Evolutionary conservation across 30 jellyfish, hydroid and myxozoan species (phyloP).

Genomic region (Hydractinia symbiolongicarpus): DNA sequence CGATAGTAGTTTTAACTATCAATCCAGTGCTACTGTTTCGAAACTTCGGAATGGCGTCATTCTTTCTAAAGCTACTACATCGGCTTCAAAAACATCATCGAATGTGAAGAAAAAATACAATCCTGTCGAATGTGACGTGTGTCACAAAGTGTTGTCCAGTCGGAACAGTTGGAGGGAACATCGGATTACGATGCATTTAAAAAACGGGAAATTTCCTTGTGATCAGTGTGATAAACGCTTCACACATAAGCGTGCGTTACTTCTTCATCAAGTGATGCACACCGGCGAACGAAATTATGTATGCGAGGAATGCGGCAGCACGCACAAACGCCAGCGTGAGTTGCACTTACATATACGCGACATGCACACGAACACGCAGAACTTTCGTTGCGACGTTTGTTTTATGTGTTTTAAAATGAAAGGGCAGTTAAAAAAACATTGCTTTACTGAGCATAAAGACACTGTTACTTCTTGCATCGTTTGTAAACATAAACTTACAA

Average conservation of each 20-base stretch:
- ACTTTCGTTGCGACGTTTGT: constrained; percentile 18
- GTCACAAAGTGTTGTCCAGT: constrained; percentile 13
- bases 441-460: constrained; percentile 13
- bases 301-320: constrained; percentile 22
- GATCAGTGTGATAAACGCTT: constrained; percentile 21
- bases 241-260: not conserved
- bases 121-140: constrained; percentile 10
- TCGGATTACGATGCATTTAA: constrained; percentile 13
- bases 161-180: constrained; percentile 12
- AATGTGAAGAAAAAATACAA: not conserved
- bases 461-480: constrained; percentile 18
- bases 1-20: too few relatives aligned
- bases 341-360: constrained; percentile 1
- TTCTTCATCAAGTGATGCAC: constrained; percentile 8
- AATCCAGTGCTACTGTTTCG: not conserved
- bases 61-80: too few relatives aligned
- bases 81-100: too few relatives aligned
- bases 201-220: constrained; percentile 23
- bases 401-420: constrained; percentile 15
- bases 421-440: not conserved
- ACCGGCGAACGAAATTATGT: constrained; percentile 20
- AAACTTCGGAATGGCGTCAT: too few relatives aligned
- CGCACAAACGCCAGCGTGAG: constrained; percentile 25
- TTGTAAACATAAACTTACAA: constrained; percentile 16
- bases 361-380: constrained; percentile 18